A percentile compares a stretch with the other conserved stretches of the same genome.
These are phyloP conservation scores for Tiaroga cobitis DNA, from an alignment of 2,797 vertebrate genomes.

Conservation along the genomic window DNA sequence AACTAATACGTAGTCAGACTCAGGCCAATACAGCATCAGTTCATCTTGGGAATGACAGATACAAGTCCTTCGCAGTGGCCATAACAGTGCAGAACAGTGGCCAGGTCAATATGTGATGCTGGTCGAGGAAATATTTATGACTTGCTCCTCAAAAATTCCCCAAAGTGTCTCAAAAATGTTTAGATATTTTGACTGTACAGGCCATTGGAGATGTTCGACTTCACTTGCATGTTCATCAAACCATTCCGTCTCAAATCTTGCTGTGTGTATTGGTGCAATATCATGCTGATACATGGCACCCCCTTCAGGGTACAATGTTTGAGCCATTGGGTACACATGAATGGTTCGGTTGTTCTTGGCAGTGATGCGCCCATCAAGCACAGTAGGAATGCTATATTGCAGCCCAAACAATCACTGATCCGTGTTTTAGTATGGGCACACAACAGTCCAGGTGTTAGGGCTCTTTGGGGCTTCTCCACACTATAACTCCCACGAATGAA, in stretches of 20 bases:
- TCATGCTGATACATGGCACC: not conserved
- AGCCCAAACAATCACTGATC: no score
- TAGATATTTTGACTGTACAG: not conserved
- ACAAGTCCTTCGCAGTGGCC: not conserved
- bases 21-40: not conserved
- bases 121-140: not conserved
- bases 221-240: not conserved
- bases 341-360: not conserved
- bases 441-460: no score
- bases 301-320: not conserved
- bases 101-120: not conserved
- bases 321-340: not conserved
- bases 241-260: not conserved
- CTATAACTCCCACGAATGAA: no score
- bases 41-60: not conserved
- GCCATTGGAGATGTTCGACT: not conserved
- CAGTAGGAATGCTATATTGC: no score
- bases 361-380: no score
- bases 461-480: no score
- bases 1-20: not conserved
- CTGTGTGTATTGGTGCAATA: not conserved
- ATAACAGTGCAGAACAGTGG: not conserved
- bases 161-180: not conserved
- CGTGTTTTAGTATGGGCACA: no score
- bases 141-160: not conserved